These are phyloP conservation scores for Antitype chi DNA, from an alignment of 2,888 invertebrate genomes.

Conservation along the genomic window DNA sequence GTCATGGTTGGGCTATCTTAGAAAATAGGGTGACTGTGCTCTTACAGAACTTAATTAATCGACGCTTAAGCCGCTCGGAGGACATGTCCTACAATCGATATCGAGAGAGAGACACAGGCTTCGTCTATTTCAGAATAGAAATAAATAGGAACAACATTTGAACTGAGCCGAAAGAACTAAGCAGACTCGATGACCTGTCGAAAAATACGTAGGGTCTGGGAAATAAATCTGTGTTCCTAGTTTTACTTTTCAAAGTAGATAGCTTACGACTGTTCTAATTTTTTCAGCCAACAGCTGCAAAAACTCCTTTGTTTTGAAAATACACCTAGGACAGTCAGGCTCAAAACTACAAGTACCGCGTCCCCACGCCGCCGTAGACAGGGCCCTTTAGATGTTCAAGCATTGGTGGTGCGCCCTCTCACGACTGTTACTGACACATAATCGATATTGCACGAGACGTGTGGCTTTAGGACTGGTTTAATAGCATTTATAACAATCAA, in stretches of 20 bases:
- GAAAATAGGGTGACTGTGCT: slow-evolving; percentile 86
- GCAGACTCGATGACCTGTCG: slow-evolving; percentile 1
- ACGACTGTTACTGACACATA: slow-evolving; percentile 71
- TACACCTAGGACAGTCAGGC: not conserved
- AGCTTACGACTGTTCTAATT: not conserved
- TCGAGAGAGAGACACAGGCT: slow-evolving; percentile 46
- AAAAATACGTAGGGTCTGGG: slow-evolving; percentile 1
- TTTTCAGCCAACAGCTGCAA: not conserved
- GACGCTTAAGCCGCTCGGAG: slow-evolving; percentile 74
- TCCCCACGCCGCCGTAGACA: slow-evolving; percentile 42
- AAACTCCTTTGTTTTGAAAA: not conserved
- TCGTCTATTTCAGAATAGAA: slow-evolving; percentile 38
- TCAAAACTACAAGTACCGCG: slow-evolving; percentile 21
- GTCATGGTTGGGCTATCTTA: slow-evolving; percentile 86
- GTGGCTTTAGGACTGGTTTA: slow-evolving; percentile 58
- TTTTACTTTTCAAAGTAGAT: not conserved
- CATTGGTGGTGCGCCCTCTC: slow-evolving; percentile 68
- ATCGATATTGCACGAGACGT: slow-evolving; percentile 71
- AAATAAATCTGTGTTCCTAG: not conserved
- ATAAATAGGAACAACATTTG: slow-evolving; percentile 47
- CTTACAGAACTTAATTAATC: slow-evolving; percentile 87
- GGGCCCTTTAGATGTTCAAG: slow-evolving; percentile 63
- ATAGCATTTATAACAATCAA: slow-evolving; percentile 55
- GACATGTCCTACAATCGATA: slow-evolving; percentile 68
- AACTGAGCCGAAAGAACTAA: slow-evolving; percentile 34